A percentile compares a stretch with the other conserved stretches of the same genome.
phyloP scores from a whole-genome alignment of 2,113 vertebrate genomes.

The Patagioenas fasciata region DNA sequence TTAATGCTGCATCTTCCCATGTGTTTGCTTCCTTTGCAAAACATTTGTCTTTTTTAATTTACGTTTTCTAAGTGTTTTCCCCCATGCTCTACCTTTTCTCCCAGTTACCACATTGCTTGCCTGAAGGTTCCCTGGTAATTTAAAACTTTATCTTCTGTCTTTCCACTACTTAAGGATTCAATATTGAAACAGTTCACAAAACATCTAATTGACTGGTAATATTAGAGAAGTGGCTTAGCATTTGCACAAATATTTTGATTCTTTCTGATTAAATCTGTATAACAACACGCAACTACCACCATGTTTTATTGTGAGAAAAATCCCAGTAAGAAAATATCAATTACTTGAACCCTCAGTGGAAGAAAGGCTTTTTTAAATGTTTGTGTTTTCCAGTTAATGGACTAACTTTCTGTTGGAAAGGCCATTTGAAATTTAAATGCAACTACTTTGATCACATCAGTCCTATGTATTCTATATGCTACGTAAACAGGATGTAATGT shows the following conservation, averaged over 20 bases:
- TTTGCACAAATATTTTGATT: neutral
- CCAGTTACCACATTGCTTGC: neutral
- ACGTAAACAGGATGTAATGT: neutral
- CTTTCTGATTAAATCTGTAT: neutral
- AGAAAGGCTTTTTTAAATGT: neutral
- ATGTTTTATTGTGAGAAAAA: neutral
- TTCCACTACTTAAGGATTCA: neutral
- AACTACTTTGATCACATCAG: neutral
- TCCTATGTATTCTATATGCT: neutral
- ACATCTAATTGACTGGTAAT: neutral
- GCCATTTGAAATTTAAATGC: neutral
- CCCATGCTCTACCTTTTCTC: neutral
- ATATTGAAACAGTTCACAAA: neutral
- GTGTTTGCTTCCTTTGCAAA: neutral
- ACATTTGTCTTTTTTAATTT: neutral
- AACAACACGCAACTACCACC: neutral
- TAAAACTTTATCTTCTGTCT: neutral
- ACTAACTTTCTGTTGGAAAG: neutral
- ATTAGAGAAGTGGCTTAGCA: neutral
- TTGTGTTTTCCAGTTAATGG: neutral
- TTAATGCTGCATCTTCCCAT: rapidly evolving
- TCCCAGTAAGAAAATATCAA: neutral
- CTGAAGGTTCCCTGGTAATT: neutral
- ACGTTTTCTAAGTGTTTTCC: neutral
- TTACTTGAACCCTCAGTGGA: neutral